A percentile compares a stretch with the other conserved stretches of the same genome.
phyloP scores from a whole-genome alignment of 2,888 invertebrate species.

The Agrochola lota region DNA sequence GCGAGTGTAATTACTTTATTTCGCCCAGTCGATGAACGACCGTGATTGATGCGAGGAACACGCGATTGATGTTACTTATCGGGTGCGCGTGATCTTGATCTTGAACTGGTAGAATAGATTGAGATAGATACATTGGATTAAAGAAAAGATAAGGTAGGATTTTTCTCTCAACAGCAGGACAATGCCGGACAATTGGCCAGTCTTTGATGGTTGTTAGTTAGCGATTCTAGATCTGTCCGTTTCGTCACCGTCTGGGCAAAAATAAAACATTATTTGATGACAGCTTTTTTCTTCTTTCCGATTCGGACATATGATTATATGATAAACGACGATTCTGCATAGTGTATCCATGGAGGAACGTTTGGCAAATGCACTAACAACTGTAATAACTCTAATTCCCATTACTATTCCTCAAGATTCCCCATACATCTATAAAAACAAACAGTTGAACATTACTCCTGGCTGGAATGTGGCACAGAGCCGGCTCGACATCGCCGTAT shows the following conservation, averaged over 20 bases:
- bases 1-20: conserved; percentile 46
- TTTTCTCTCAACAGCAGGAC: not conserved
- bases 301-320: not conserved
- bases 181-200: not conserved
- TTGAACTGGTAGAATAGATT: conserved; percentile 11
- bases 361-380: conserved; percentile 18
- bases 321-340: not conserved
- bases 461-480: conserved; percentile 53
- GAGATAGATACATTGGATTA: conserved; percentile 15
- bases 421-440: conserved; percentile 44
- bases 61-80: conserved; percentile 3
- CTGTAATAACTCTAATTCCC: conserved; percentile 27
- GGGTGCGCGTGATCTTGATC: conserved; percentile 34
- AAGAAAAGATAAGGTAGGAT: not conserved
- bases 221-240: not conserved
- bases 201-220: not conserved
- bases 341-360: not conserved
- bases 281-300: not conserved
- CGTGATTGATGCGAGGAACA: conserved; percentile 33
- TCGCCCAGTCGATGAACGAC: conserved; percentile 8
- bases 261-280: not conserved
- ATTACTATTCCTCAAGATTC: conserved; percentile 29
- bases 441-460: conserved; percentile 24
- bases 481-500: conserved; percentile 70
- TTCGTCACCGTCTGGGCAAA: not conserved